Conservation (phyloP, 2,113 vertebrate species). For the Castor canadensis region DNA sequence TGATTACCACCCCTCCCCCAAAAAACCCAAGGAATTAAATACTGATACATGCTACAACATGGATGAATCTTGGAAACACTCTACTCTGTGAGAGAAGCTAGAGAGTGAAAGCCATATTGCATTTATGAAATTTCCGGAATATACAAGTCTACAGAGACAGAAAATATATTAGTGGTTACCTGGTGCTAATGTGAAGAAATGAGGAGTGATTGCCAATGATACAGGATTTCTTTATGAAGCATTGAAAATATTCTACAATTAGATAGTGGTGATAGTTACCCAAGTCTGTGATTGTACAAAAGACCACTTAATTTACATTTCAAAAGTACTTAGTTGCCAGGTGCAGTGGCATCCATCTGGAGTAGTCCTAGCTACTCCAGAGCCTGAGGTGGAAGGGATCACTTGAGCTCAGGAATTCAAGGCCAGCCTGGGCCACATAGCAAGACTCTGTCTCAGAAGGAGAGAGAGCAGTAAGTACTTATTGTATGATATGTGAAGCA, state of each 20-base stretch:
- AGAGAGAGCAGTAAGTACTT: background rate
- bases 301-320: background rate
- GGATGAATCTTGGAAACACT: background rate
- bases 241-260: background rate
- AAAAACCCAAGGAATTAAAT: background rate
- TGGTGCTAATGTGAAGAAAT: no score
- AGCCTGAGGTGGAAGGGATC: background rate
- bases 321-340: background rate
- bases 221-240: background rate
- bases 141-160: no score
- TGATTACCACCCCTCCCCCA: background rate
- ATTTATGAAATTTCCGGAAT: background rate
- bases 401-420: no score
- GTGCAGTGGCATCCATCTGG: background rate
- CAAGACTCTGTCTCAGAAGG: no score
- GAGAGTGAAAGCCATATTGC: background rate
- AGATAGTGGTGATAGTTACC: background rate
- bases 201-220: background rate
- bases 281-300: background rate
- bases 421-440: no score
- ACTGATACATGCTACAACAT: background rate
- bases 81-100: background rate
- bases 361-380: background rate
- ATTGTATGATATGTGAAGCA: background rate
- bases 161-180: no score